phyloP scores from a whole-genome alignment of 2,797 vertebrate species.

The Microhierax caerulescens region DNA sequence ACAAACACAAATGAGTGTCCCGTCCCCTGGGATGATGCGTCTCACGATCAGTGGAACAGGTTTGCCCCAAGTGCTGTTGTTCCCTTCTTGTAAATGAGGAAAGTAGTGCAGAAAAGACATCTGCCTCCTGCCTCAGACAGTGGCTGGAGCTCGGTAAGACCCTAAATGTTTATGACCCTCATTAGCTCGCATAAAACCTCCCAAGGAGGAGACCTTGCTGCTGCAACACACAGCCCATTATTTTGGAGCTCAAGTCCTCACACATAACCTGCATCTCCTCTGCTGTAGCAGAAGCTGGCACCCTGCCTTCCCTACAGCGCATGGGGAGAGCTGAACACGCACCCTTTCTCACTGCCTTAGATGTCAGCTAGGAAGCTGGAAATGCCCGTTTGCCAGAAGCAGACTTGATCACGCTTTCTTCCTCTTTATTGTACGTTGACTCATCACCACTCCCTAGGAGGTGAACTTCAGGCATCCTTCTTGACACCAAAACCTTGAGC shows the following conservation, averaged over 20 bases:
- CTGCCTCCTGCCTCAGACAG: background rate
- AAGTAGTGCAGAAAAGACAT: background rate
- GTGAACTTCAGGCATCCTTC: background rate
- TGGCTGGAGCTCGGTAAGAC: background rate
- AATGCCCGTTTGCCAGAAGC: background rate
- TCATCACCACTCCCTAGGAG: fast-evolving
- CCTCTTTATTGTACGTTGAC: background rate
- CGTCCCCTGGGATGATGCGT: background rate
- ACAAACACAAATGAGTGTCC: background rate
- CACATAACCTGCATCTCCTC: background rate
- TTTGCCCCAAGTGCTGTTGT: background rate
- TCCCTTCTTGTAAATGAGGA: background rate
- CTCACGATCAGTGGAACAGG: fast-evolving
- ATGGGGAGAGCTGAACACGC: fast-evolving
- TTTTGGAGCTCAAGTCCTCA: background rate
- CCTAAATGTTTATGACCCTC: conserved; percentile 24
- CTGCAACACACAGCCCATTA: background rate
- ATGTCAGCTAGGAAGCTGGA: background rate
- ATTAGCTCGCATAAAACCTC: conserved; percentile 40
- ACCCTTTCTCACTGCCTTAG: background rate
- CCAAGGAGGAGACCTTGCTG: background rate
- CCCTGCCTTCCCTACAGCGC: background rate
- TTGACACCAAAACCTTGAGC: background rate
- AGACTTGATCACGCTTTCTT: fast-evolving
- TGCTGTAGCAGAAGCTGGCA: background rate